Base-by-base conservation (phyloP, 2,797 vertebrate species). In the Chelidonichthys spinosus region DNA sequence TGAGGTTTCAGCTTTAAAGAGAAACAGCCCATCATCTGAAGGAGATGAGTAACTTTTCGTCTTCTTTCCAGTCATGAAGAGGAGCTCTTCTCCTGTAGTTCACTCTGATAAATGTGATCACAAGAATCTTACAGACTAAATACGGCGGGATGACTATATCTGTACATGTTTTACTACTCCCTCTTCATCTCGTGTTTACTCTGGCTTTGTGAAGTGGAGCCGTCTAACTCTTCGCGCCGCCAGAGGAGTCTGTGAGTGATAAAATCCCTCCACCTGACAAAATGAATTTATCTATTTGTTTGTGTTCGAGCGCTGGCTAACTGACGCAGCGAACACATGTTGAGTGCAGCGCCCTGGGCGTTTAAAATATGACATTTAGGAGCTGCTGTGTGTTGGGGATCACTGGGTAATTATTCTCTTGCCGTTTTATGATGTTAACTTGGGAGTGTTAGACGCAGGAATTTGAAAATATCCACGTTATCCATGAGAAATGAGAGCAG, bases 211-310 rank as follows among this genome's bases (percentile, higher is more conserved):
- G 18, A 5, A 78, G 72, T 11, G 42, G 17, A 68, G 72, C 43
- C 81, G 79, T 53, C 25, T 47, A 69, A 66, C 69, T 55, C 81
- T 87, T 78, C 55, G 74, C 49, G 50, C 64, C 18, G 65, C 59
- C 25, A 61, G 81, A 80, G 69, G 59, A 78, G 67, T 77, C 50
- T 40, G 35, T 4, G 37, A 46, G 76, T 65, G 78, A 84, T 89
- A 88, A 87, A 91, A 84, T 72, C 74, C 65, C 78, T 61, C 64
- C 15, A 42, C 42, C 80, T 81, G 79, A 88, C 61, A 74, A 83
- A 84, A 87, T 85, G 11, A 87, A 90, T 90, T 74, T 73, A 89
- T 92, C 82, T 89, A 39, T 82, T 79, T 90, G 83, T 93, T 93
- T 86, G 83, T 79, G 81, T 88, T 73, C 73, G 54, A 82, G 84